These are phyloP conservation scores for Cetonia aurata DNA, from an alignment of 2,888 invertebrate genomes.

Conservation along the genomic window DNA sequence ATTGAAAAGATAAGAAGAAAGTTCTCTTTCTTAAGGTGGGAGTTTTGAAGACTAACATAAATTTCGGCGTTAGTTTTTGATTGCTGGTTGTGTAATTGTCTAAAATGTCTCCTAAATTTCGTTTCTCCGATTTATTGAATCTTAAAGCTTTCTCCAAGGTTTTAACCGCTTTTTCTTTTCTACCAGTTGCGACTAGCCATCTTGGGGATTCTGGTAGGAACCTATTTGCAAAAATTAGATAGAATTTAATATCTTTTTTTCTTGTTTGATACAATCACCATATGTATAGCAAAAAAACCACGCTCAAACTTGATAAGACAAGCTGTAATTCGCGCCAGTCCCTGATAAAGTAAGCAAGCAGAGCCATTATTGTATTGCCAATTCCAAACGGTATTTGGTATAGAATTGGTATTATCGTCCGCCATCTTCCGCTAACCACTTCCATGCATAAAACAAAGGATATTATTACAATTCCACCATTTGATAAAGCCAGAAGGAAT, in stretches of 20 bases:
- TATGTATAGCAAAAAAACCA: constrained; percentile 67
- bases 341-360: constrained; percentile 70
- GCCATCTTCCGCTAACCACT: constrained; percentile 74
- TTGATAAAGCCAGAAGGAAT: constrained; percentile 72
- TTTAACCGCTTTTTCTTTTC: constrained; percentile 68
- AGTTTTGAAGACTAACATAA: constrained; percentile 68
- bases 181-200: constrained; percentile 73
- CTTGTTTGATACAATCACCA: constrained; percentile 64
- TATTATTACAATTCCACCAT: constrained; percentile 74
- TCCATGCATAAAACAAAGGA: constrained; percentile 78
- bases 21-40: constrained; percentile 69
- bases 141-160: constrained; percentile 62
- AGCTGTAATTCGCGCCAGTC: constrained; percentile 75
- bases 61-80: constrained; percentile 58
- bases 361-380: constrained; percentile 72
- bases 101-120: constrained; percentile 46
- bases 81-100: constrained; percentile 59
- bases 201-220: constrained; percentile 74
- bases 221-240: constrained; percentile 54
- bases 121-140: constrained; percentile 53
- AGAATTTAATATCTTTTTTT: background rate
- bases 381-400: constrained; percentile 75
- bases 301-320: constrained; percentile 68
- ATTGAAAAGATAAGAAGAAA: constrained; percentile 68
- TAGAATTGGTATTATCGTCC: constrained; percentile 73